Base-by-base conservation (phyloP, 2,797 vertebrate genomes). In the Meriones psammophilus region DNA sequence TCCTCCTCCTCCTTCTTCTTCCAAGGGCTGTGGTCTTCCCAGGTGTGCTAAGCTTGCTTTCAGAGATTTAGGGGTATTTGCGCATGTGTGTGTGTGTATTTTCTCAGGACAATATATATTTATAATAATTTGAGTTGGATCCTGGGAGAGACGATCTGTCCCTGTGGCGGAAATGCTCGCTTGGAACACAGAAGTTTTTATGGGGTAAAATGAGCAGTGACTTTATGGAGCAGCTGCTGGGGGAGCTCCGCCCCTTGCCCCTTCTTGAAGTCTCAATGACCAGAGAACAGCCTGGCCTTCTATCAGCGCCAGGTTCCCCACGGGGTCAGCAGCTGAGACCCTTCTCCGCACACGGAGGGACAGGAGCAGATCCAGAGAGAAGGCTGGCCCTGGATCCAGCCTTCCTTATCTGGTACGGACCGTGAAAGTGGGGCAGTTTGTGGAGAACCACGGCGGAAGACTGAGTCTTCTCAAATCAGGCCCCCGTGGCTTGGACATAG, bases 151-250 rank as follows among this genome's bases (percentile, higher is more conserved):
- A 36, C 42, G 8, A 2, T 8, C 50, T 24, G 42, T 3, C 39
- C 30, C 80, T 0, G 2, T 56, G 22, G 64, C 58, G 42, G 85
- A 81, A 69, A 66, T 0, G 39, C 71, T 28, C 39, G 24, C 64
- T 80, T 14, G 30, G 46, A 56, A 0, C 39, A 9, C 68, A 36
- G 69, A 8, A 26, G 50, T 30, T 46, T 60, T 62, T 73, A 30
- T 0, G 2, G 20, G 68, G 9, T 15, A 9, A n/a, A 30, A n/a
- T 4, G 26, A 18, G n/a, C 4, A 12, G 4, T 36, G 22, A 36
- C 2, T 62, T 83, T 62, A 66, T 46, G 68, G 77, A 83, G 24
- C 7, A 46, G 64, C 33, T 36, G 28, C 54, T 0, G 20, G 33
- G 3, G 12, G 30, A 66, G 12, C 50, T 36, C 54, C 42, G 33